Conservation (phyloP, 1,140 invertebrate species). For the Scaptomyza graminum region DNA sequence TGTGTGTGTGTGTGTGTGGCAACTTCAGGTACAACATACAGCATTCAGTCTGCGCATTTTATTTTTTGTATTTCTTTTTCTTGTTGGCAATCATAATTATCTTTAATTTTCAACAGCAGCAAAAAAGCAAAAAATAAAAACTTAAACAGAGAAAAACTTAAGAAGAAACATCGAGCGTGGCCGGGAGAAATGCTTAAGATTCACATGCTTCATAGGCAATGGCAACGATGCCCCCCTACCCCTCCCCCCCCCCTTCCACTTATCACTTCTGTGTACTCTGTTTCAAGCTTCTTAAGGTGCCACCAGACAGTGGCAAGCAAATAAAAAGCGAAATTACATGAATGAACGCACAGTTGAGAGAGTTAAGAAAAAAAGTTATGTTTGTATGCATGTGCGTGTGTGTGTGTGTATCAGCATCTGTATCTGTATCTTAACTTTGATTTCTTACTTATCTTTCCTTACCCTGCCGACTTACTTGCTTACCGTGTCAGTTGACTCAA, state of each 20-base stretch:
- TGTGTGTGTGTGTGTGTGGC: conserved; percentile 58
- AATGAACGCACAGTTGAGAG: conserved; percentile 47
- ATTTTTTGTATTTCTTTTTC: conserved; percentile 23
- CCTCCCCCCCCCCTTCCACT: neutral
- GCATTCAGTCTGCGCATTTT: conserved; percentile 8
- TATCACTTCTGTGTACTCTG: neutral
- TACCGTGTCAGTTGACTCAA: conserved; percentile 2
- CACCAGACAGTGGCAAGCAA: conserved; percentile 20
- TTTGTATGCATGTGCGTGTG: too few relatives aligned
- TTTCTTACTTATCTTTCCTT: conserved; percentile 33
- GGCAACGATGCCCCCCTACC: neutral
- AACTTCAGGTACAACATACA: conserved; percentile 48
- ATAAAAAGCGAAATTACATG: conserved; percentile 68
- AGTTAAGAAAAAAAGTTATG: neutral
- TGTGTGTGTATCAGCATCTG: conserved; percentile 28
- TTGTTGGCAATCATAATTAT: conserved; percentile 76
- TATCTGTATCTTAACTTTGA: conserved; percentile 30
- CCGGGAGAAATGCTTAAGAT: conserved; percentile 22
- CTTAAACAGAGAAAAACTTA: too few relatives aligned
- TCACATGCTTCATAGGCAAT: conserved; percentile 29
- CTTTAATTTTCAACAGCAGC: conserved; percentile 61
- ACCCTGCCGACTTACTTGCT: conserved; percentile 5
- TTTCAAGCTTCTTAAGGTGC: neutral
- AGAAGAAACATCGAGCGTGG: too few relatives aligned
- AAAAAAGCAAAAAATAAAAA: conserved; percentile 5